These are phyloP conservation scores for Apoda limacodes DNA, from an alignment of 2,888 invertebrate genomes.

Conservation along the genomic window DNA sequence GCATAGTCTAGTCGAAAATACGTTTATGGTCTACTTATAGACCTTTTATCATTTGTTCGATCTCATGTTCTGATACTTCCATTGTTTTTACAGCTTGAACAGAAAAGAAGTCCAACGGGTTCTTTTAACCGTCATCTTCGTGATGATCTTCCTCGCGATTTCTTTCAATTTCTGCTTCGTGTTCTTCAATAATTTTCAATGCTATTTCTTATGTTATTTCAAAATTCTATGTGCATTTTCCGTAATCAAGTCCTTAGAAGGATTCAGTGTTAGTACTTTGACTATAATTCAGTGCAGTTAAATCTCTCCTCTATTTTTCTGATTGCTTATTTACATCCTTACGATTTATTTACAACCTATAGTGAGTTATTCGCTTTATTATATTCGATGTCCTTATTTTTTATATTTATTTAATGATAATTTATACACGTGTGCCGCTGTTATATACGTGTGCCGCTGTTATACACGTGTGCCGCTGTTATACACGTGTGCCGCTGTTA, in stretches of 20 bases:
- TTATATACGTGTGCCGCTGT: too few relatives aligned
- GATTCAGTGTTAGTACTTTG: slow-evolving; percentile 18
- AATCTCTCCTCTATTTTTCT: slow-evolving; percentile 21
- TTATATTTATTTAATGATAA: slow-evolving; percentile 11
- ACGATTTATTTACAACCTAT: too few relatives aligned
- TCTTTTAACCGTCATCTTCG: neutral
- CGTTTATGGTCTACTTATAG: slow-evolving; percentile 22
- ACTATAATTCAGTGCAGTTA: slow-evolving; percentile 19
- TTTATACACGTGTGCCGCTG: too few relatives aligned
- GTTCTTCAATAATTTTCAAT: slow-evolving; percentile 1
- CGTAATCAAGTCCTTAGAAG: slow-evolving; percentile 5
- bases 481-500: too few relatives aligned
- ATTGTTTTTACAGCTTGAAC: slow-evolving; percentile 4
- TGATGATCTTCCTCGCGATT: slow-evolving; percentile 1
- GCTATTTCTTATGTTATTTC: slow-evolving; percentile 3
- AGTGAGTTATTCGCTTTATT: slow-evolving; percentile 23
- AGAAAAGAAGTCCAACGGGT: slow-evolving; percentile 2
- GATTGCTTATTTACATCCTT: slow-evolving; percentile 19
- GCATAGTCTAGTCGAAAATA: slow-evolving; percentile 19
- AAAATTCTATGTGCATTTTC: slow-evolving; percentile 2
- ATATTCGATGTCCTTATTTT: slow-evolving; percentile 20
- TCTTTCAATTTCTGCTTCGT: slow-evolving; percentile 3
- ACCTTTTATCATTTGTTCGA: slow-evolving; percentile 12
- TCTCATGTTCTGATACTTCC: slow-evolving; percentile 1
- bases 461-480: too few relatives aligned